phyloP scores from a whole-genome alignment of 2,797 vertebrate species.

The Muscicapa striata region DNA sequence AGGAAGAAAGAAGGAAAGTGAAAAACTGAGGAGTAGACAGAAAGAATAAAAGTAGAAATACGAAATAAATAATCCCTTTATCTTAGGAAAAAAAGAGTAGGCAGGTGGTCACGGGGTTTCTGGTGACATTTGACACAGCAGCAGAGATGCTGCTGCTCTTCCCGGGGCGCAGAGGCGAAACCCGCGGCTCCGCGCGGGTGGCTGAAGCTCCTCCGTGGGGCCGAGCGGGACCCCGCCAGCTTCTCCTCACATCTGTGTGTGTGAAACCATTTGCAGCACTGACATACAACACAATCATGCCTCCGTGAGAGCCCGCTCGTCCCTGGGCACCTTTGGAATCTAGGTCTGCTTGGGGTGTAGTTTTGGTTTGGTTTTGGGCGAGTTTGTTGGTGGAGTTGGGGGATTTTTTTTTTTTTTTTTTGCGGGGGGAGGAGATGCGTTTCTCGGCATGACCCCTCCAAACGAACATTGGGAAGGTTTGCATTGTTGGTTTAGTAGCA shows the following conservation, averaged over 20 bases:
- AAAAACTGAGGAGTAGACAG: neutral
- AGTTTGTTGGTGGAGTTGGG: neutral
- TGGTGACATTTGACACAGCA: neutral
- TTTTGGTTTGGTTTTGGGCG: neutral
- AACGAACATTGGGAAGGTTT: neutral
- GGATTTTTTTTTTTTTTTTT: neutral
- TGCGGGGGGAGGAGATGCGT: neutral
- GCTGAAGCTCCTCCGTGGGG: neutral
- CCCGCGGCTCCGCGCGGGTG: neutral
- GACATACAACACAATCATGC: neutral
- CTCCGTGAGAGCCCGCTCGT: neutral
- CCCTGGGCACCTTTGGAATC: neutral
- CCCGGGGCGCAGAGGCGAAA: fast-evolving
- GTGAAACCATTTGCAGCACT: neutral
- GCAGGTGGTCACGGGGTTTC: neutral
- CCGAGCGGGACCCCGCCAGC: neutral
- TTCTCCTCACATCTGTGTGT: neutral
- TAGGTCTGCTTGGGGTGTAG: fast-evolving
- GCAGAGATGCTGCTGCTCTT: neutral
- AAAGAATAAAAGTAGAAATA: neutral
- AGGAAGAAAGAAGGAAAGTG: fast-evolving
- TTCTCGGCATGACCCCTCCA: neutral
- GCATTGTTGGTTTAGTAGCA: neutral
- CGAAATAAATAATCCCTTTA: neutral
- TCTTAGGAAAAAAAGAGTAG: neutral